Evolutionary conservation across 2,888 invertebrate species (phyloP), one percentile per base, ranked within the genome.

Genomic region (Harmothoe impar): DNA sequence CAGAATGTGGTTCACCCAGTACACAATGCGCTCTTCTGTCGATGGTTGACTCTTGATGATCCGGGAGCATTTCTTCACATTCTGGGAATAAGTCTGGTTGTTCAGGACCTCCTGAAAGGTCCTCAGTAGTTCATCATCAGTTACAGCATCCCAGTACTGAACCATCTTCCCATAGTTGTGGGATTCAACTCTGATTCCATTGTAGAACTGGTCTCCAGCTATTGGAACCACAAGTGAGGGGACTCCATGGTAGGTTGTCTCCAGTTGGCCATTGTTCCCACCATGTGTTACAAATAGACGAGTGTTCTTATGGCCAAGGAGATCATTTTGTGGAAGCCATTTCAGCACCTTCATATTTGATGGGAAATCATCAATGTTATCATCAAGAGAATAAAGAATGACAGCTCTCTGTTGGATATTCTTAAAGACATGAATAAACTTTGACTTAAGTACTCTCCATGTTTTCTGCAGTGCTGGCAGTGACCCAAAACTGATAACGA

Each of bases 271-370:
- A 54, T 88, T 88, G 31, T 52, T 88, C 29, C 88, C 88, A 0
- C 88, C 88, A 54, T 88, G 88, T n/a, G 54, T 88, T 0, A 88
- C 29, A 54, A 88, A 88, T 3, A 88, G 88, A 10, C 20, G 23
- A 3, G 88, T 88, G 31, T 88, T 88, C 0, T 52, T 52, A 29
- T 88, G 88, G 1, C 54, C 88, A 5, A 88, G 88, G 23, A 88
- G 88, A 29, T 88, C 88, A 54, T 88, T 88, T 54, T 88, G 88
- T 17, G 88, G 88, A 15, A 88, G 25, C 88, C 88, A 88, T 29
- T 29, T 56, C 20, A 88, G 17, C 20, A 23, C 25, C 10, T 20
- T 20, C 31, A 54, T 51, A 12, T 88, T 88, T 0, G 35, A 20
- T 1, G 88, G 88, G 88, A 88, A 51, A 43, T 84, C 51, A n/a